Evolutionary conservation across 92 coral and sea anemone genomes (phyloP).

Genomic region (Zoanthus sansibaricus): DNA sequence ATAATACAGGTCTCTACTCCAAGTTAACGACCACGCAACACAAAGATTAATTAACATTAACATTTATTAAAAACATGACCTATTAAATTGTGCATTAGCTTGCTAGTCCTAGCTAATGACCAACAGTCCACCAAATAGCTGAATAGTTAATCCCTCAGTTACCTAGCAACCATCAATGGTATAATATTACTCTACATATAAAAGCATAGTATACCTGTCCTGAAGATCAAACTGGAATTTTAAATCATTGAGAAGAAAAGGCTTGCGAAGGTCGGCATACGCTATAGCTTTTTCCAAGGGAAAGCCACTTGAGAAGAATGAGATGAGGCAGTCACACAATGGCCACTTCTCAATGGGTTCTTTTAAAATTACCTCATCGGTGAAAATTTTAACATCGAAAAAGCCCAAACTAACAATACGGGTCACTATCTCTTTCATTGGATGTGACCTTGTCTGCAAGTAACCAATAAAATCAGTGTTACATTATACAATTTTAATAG

Average conservation of each 20-base stretch:
- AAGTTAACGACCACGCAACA: no score
- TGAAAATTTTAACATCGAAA: constrained; percentile 82
- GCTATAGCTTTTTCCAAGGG: constrained; percentile 92
- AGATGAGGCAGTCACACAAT: constrained; percentile 90
- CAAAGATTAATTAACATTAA: no score
- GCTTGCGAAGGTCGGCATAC: constrained; percentile 88
- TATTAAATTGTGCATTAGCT: no score
- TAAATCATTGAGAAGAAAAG: constrained; percentile 90
- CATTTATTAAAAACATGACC: no score
- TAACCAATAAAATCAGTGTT: neutral
- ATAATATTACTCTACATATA: no score
- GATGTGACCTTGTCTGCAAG: constrained; percentile 87
- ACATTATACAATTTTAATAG: no score
- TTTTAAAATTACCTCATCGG: constrained; percentile 82
- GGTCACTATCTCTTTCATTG: constrained; percentile 94
- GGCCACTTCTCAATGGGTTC: constrained; percentile 95
- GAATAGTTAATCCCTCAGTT: no score
- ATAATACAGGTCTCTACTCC: no score
- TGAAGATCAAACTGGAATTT: constrained; percentile 88
- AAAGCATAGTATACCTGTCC: constrained; percentile 71
- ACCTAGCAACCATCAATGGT: no score
- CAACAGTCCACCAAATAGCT: no score
- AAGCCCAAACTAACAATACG: constrained; percentile 84
- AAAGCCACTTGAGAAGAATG: constrained; percentile 95
- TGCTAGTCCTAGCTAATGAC: no score